phyloP scores from a whole-genome alignment of 2,888 invertebrate species.

The Cerastis rubricosa region DNA sequence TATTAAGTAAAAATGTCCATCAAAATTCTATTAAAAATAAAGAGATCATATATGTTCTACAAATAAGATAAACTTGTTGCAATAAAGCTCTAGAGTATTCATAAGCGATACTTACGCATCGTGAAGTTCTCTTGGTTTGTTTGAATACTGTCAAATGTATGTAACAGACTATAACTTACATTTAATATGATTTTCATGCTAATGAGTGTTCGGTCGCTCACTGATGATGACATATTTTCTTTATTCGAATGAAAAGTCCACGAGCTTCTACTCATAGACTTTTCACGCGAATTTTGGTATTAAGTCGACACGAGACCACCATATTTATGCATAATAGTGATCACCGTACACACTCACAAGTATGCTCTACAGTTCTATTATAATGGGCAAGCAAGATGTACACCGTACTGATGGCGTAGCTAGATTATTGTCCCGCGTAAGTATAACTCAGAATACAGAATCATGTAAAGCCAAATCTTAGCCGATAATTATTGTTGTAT shows the following conservation, averaged over 20 bases:
- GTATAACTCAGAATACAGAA: constrained; percentile 74
- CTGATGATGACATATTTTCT: constrained; percentile 10
- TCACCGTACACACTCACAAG: not conserved
- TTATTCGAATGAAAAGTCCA: not conserved
- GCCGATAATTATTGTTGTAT: constrained; percentile 67
- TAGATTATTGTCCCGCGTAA: constrained; percentile 65
- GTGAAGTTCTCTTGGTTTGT: constrained; percentile 75
- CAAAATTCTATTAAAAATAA: constrained; percentile 89
- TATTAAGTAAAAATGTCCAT: constrained; percentile 90
- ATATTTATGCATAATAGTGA: not conserved
- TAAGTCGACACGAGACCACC: constrained; percentile 34
- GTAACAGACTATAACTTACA: constrained; percentile 35
- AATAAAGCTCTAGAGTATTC: constrained; percentile 86
- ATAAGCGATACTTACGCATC: constrained; percentile 80
- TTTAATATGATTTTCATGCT: constrained; percentile 1
- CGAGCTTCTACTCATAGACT: not conserved
- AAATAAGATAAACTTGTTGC: constrained; percentile 88
- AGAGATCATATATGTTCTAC: constrained; percentile 89
- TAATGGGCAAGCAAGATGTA: constrained; percentile 10
- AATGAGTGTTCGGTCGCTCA: not conserved
- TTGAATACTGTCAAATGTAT: constrained; percentile 75
- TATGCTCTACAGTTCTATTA: constrained; percentile 4
- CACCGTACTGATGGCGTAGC: not conserved
- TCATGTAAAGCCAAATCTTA: constrained; percentile 75
- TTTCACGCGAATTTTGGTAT: not conserved